These are phyloP conservation scores for Poecilobothrus nobilitatus DNA, from an alignment of 2,888 invertebrate genomes.

Conservation along the genomic window DNA sequence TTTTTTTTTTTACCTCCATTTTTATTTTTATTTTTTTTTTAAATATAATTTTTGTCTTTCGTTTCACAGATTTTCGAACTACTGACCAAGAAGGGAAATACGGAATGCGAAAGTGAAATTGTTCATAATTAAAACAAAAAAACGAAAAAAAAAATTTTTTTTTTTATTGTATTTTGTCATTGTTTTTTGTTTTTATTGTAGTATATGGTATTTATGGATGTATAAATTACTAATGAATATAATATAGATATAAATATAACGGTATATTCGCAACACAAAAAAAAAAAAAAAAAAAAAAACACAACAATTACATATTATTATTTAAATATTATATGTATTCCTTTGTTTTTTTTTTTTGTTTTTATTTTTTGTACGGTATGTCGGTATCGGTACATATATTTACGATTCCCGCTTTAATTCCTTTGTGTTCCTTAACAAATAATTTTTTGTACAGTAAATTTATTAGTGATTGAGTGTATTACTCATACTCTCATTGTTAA, in stretches of 20 bases:
- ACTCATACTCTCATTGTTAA: no score
- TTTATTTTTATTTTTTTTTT: background rate
- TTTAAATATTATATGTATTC: background rate
- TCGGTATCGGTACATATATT: background rate
- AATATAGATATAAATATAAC: background rate
- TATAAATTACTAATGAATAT: background rate
- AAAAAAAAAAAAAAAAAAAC: background rate
- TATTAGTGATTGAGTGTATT: no score
- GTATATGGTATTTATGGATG: background rate
- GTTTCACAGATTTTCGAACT: background rate
- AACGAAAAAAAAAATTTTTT: background rate
- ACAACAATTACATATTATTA: background rate
- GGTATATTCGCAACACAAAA: background rate
- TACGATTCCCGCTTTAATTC: no score
- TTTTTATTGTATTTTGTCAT: background rate
- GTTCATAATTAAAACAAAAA: background rate
- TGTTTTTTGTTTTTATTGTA: background rate
- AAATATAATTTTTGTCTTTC: background rate
- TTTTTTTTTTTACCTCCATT: constrained; percentile 8
- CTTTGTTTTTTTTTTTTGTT: background rate
- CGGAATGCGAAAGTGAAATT: background rate
- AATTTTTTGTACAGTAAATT: no score
- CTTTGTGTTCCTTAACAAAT: no score
- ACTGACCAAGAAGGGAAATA: background rate
- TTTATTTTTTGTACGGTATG: background rate